Base-by-base conservation (phyloP, 2,888 invertebrate genomes). In the Branchellion lobata region DNA sequence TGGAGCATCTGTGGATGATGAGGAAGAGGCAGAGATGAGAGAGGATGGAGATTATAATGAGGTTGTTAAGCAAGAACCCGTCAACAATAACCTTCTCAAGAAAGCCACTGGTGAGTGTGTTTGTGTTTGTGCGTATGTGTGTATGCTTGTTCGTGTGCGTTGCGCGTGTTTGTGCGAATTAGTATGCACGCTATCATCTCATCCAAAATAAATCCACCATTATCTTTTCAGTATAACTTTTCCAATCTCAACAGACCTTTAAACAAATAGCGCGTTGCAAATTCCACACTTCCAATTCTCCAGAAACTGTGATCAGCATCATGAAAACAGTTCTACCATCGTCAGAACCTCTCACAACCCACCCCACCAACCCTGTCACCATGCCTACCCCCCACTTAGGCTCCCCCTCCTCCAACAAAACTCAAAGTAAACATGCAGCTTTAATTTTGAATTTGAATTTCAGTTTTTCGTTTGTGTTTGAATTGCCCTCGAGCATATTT, bases 1-100 rank as follows among this genome's bases (percentile, higher is more conserved):
- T 82, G 86, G 86, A 69, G 80, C 80, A 83, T 61, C 83, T 24
- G 84, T 85, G 78, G 85, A 85, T 80, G 86, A 85, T 24, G 84
- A 84, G 40, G 85, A 84, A 21, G 77, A 77, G 65, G 77, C 73
- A 0, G 81, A 80, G 34, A 34, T 79, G n/a, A 79, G 79, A 5
- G 78, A 75, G 31, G 79, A 74, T 1, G 53, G 27, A 0, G 79
- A 81, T 29, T 47, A n/a, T 24, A 29, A 8, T 61, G 80, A 80
- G 27, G 71, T 33, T 27, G 27, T 71, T 31, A 68, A 69, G n/a
- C 69, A 24, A 1, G n/a, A 5, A 1, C 51, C 78, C 1, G 1
- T 24, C n/a, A 34, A 69, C 40, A 18, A 51, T 24, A 79, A 61
- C 18, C 68, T 79, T 2, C 65, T 79, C 68, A 40, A 53, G 27